Evolutionary conservation across 2,888 invertebrate species (phyloP).

Genomic region (Lasioglossum lativentre): DNA sequence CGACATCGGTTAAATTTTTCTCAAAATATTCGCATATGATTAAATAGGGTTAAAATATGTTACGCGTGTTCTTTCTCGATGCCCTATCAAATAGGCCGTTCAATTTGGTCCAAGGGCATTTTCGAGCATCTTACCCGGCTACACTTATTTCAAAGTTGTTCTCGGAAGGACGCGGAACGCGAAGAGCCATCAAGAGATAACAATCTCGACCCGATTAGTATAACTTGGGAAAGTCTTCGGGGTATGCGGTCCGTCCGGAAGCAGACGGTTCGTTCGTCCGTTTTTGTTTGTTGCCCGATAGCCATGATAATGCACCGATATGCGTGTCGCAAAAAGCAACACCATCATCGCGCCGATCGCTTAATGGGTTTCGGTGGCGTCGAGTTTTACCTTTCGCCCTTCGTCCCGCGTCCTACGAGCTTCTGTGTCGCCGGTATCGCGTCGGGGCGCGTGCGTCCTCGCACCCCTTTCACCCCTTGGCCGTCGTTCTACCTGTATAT

Average conservation of each 20-base stretch:
- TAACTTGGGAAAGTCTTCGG: not conserved
- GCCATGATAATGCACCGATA: not conserved
- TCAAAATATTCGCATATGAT: too few species aligned
- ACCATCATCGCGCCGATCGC: not conserved
- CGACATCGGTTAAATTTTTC: too few species aligned
- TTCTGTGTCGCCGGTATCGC: not conserved
- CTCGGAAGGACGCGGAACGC: not conserved
- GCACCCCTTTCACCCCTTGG: constrained; percentile 28
- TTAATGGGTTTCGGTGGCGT: constrained; percentile 46
- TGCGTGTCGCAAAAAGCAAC: not conserved
- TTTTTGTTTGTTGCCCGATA: not conserved
- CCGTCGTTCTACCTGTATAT: constrained; percentile 72
- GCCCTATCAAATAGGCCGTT: too few species aligned
- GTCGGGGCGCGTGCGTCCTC: constrained; percentile 43
- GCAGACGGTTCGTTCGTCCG: not conserved
- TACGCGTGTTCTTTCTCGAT: too few species aligned
- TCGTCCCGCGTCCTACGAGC: not conserved
- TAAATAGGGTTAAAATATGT: too few species aligned
- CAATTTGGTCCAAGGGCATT: too few species aligned
- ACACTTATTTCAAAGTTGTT: too few species aligned
- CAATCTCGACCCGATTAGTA: too few species aligned
- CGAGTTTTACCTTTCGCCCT: constrained; percentile 6
- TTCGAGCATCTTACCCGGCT: too few species aligned
- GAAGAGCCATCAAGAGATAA: not conserved
- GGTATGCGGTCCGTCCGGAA: not conserved